A percentile compares a stretch with the other conserved stretches of the same genome.
Conservation (phyloP, 1,140 invertebrate genomes). For the Cryptotermes secundus region DNA sequence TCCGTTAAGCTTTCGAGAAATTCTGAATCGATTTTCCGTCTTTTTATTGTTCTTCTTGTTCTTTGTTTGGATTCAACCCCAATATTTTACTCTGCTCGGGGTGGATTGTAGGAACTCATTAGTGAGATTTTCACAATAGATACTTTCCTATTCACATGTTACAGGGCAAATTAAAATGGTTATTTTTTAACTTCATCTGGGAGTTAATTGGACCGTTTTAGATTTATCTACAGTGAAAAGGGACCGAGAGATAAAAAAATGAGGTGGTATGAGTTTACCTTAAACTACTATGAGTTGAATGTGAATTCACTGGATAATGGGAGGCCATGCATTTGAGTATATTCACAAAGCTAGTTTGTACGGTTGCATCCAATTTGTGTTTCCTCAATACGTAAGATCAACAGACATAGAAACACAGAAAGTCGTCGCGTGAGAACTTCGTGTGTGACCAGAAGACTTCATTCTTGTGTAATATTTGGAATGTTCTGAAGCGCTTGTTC, state of each 20-base stretch:
- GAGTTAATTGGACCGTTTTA: not conserved
- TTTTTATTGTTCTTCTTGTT: not conserved
- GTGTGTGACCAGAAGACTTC: too few relatives aligned
- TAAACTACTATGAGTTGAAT: not conserved
- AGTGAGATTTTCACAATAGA: not conserved
- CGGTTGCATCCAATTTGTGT: too few relatives aligned
- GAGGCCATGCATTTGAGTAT: too few relatives aligned
- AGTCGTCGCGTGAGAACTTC: too few relatives aligned
- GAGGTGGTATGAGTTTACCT: not conserved
- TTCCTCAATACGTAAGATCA: too few relatives aligned
- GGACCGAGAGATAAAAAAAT: not conserved
- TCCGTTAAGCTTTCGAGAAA: not conserved
- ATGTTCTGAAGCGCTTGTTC: too few relatives aligned
- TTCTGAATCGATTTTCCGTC: not conserved
- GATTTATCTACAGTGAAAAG: not conserved
- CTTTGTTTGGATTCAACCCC: not conserved
- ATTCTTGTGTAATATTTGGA: too few relatives aligned
- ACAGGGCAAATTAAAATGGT: not conserved
- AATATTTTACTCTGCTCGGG: not conserved
- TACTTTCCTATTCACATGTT: not conserved
- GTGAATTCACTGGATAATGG: not conserved
- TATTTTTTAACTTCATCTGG: not conserved
- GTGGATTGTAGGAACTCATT: not conserved
- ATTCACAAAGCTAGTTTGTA: too few relatives aligned
- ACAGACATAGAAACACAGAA: too few relatives aligned